Base-by-base conservation (phyloP, 2,797 vertebrate genomes). In the Acridotheres tristis region DNA sequence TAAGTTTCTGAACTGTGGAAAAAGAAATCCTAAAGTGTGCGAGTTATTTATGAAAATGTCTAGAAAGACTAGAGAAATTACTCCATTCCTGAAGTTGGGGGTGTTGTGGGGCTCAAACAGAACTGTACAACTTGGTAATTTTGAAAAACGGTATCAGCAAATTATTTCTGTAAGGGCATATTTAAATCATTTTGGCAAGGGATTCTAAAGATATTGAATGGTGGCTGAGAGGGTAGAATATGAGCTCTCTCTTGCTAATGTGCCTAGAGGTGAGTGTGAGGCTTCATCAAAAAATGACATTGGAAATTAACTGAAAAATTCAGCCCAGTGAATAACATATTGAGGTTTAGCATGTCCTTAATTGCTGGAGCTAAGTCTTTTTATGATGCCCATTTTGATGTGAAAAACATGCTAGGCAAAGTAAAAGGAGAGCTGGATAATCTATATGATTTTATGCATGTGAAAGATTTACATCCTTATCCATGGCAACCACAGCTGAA, bases 401-500 rank as follows among this genome's bases (percentile, higher is more conserved):
- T 76, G 78, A 47, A 79, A 96, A 94, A 89, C 30, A 57, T 54
- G 68, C 36, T 36, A 74, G 50, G 75, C 50, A 72, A 89, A 94
- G 75, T 66, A 57, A 89, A 89, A 87, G 67, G 69, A 80, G 61
- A 83, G 72, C 59, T 89, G 78, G 38, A 40, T 81, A 67, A 85
- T 90, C 86, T 85, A 8, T 82, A 79, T 32, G 17, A 23, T 50
- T 87, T 90, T 89, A 61, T 87, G 77, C 6, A 0, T 83, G 43
- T 67, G 68, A 63, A 90, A 87, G 51, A 89, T 89, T 94, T 94
- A 85, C 81, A 76, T 90, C 63, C 66, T 76, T 89, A 90, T 90
- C 90, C 90, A 93, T 94, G 77, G 94, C 85, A 95, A 95, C 92
- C 61, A 43, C 48, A 69, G 83, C 84, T 88, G 90, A 95, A 62